Evolutionary conservation across 2,113 vertebrate genomes (phyloP).

Genomic region (Catagonus wagneri): DNA sequence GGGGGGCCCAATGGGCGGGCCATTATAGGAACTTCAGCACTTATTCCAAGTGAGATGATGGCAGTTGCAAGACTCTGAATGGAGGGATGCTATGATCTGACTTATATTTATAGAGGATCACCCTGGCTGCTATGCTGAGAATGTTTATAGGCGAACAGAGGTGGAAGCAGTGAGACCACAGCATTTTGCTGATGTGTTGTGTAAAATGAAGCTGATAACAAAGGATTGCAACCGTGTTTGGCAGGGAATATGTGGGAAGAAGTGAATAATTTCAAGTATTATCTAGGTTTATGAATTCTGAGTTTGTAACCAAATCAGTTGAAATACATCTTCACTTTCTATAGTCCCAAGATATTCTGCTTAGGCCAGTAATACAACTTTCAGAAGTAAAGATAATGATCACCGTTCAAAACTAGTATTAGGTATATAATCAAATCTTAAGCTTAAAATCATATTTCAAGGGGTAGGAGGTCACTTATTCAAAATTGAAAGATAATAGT

Average conservation of each 20-base stretch:
- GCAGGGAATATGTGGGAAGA: neutral
- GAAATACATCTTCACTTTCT: neutral
- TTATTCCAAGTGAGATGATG: neutral
- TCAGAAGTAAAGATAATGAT: constrained; percentile 10
- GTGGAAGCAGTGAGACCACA: neutral
- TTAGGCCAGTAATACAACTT: constrained; percentile 41
- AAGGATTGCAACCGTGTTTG: neutral
- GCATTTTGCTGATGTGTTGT: neutral
- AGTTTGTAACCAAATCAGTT: constrained; percentile 14
- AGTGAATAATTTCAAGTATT: constrained; percentile 42
- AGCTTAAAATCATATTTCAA: constrained; percentile 20
- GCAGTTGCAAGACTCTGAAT: neutral
- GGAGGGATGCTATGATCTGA: neutral
- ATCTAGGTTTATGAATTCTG: constrained; percentile 32
- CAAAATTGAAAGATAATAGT: constrained; percentile 5
- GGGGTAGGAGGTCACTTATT: neutral
- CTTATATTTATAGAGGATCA: neutral
- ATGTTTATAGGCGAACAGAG: neutral
- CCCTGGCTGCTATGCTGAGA: neutral
- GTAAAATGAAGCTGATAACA: constrained; percentile 13
- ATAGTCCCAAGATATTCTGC: constrained; percentile 29
- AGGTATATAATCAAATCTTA: constrained; percentile 12
- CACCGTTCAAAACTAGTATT: constrained; percentile 38
- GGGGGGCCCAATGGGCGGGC: neutral
- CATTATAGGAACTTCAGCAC: neutral